phyloP scores from a whole-genome alignment of 2,113 vertebrate genomes.

The Megaleporinus macrocephalus region DNA sequence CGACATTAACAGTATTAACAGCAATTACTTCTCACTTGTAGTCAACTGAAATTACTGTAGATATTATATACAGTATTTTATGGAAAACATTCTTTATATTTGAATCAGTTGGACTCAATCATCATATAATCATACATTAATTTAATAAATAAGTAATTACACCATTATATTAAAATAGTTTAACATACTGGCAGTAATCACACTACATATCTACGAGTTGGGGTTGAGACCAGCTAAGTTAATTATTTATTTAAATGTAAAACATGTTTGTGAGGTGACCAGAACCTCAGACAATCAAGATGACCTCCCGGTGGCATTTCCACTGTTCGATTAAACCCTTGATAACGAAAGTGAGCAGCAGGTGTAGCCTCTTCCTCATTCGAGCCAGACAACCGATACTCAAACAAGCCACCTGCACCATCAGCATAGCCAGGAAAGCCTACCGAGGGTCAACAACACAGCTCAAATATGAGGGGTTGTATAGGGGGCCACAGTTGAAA shows the following conservation, averaged over 20 bases:
- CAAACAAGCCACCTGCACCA: background rate
- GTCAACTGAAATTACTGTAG: no score
- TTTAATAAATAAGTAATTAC: no score
- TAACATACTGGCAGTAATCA: no score
- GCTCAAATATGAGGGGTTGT: no score
- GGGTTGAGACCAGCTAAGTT: background rate
- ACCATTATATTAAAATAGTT: no score
- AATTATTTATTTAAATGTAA: background rate
- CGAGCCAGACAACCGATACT: background rate
- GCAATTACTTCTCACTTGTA: no score
- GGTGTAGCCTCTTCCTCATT: background rate
- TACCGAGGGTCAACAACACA: background rate
- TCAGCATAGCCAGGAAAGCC: background rate
- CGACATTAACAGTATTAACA: background rate
- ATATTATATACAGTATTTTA: no score
- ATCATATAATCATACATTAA: no score
- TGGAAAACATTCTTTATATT: no score
- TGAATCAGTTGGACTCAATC: no score
- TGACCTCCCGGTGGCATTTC: background rate
- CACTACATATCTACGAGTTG: no score
- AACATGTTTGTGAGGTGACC: background rate
- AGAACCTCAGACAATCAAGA: background rate
- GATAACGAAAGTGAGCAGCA: background rate
- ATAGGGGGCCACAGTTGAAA: no score
- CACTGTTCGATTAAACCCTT: background rate